phyloP scores from a whole-genome alignment of 2,797 vertebrate species.

The Acanthurus lineatus region DNA sequence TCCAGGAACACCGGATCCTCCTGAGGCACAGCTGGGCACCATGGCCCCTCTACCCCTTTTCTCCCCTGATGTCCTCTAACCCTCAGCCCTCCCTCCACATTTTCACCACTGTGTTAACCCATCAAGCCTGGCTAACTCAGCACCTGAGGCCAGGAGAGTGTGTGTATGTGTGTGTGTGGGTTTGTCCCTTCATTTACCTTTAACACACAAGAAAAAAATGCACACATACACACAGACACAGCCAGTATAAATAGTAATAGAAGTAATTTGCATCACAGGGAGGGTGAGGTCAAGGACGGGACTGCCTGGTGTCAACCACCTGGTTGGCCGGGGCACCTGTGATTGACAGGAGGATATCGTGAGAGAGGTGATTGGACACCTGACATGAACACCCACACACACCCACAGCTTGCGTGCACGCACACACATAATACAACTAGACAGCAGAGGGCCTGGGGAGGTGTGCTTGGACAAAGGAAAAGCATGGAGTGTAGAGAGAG shows the following conservation, averaged over 20 bases:
- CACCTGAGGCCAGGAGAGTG: slow-evolving; percentile 59
- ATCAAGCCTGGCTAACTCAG: slow-evolving; percentile 40
- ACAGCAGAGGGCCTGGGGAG: slow-evolving; percentile 40
- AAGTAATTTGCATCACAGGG: slow-evolving; percentile 67
- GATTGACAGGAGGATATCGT: slow-evolving; percentile 71
- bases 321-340: slow-evolving; percentile 45
- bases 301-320: slow-evolving; percentile 42
- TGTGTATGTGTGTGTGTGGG: background rate
- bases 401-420: background rate
- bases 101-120: slow-evolving; percentile 48
- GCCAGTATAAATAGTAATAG: slow-evolving; percentile 49
- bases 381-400: slow-evolving; percentile 27
- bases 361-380: slow-evolving; percentile 52
- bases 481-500: background rate
- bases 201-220: slow-evolving; percentile 5
- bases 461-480: slow-evolving; percentile 32
- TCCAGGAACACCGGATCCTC: slow-evolving; percentile 34
- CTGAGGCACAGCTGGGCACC: slow-evolving; percentile 42
- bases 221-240: background rate
- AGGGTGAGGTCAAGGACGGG: slow-evolving; percentile 72
- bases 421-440: slow-evolving; percentile 45
- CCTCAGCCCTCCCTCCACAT: slow-evolving; percentile 7
- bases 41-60: background rate
- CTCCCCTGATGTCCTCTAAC: slow-evolving; percentile 27
- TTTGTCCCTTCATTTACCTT: slow-evolving; percentile 13